Conservation (phyloP, 2,888 invertebrate species). For the Selenia dentaria region DNA sequence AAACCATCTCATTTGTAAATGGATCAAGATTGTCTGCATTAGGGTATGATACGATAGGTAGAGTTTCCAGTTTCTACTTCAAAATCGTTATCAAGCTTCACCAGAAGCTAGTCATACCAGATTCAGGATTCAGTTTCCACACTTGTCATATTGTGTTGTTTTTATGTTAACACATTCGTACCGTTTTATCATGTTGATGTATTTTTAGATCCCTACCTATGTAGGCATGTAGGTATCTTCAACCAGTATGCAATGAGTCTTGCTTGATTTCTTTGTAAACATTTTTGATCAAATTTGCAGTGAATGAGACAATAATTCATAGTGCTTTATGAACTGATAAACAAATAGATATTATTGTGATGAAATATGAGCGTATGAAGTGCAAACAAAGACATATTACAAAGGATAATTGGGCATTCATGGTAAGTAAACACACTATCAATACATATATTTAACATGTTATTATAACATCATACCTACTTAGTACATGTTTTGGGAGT, state of each 20-base stretch:
- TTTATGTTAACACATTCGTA: constrained; percentile 70
- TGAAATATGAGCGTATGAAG: constrained; percentile 61
- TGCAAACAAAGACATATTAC: constrained; percentile 44
- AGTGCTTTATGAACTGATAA: constrained; percentile 26
- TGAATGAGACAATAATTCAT: constrained; percentile 16
- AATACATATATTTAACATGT: not conserved
- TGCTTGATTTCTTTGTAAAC: constrained; percentile 73
- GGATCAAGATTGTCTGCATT: no score
- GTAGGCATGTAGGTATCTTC: constrained; percentile 26
- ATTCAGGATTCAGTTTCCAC: constrained; percentile 62
- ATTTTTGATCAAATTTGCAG: constrained; percentile 51
- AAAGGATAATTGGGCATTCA: constrained; percentile 59
- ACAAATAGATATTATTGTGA: constrained; percentile 19
- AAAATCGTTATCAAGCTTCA: not conserved
- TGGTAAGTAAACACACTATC: constrained; percentile 58
- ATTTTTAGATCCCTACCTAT: constrained; percentile 71
- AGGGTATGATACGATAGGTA: no score
- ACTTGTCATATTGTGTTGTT: constrained; percentile 73
- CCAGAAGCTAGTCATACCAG: no score
- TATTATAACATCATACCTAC: no score
- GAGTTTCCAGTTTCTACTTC: no score
- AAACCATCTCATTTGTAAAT: not conserved
- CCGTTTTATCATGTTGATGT: constrained; percentile 77
- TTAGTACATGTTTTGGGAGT: no score
- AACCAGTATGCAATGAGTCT: constrained; percentile 58